Evolutionary conservation across 2,797 vertebrate genomes (phyloP).

Genomic region (Hylomyscus alleni): DNA sequence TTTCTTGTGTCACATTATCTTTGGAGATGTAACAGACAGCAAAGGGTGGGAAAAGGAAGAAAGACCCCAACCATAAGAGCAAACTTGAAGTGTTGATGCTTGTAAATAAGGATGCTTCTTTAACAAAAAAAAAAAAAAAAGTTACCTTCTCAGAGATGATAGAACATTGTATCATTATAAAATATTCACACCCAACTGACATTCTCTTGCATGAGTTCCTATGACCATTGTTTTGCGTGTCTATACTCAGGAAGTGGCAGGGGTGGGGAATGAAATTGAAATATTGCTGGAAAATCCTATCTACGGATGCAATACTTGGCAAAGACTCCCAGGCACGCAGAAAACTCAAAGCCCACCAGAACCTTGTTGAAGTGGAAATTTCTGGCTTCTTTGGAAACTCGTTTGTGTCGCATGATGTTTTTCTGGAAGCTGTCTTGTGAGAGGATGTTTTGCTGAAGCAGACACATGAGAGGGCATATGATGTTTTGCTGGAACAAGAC

Average conservation of each 20-base stretch:
- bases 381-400: background rate
- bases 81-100: background rate
- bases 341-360: background rate
- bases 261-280: background rate
- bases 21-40: background rate
- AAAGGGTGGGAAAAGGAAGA: background rate
- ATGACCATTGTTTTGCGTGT: background rate
- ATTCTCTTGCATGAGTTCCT: slow-evolving; percentile 10
- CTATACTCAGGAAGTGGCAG: background rate
- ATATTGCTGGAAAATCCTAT: slow-evolving; percentile 37
- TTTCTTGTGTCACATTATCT: background rate
- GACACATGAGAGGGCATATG: too few species aligned
- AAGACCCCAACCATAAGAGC: background rate
- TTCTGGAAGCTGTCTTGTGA: background rate
- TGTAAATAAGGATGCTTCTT: background rate
- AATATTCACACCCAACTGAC: background rate
- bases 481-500: background rate
- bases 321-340: slow-evolving; percentile 7
- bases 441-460: background rate
- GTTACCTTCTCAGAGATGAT: background rate
- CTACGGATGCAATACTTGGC: background rate
- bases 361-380: background rate
- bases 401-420: background rate
- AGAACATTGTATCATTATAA: background rate
- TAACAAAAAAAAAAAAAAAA: background rate